Conservation (phyloP, 2,797 vertebrate species). For the Muscicapa comitata region DNA sequence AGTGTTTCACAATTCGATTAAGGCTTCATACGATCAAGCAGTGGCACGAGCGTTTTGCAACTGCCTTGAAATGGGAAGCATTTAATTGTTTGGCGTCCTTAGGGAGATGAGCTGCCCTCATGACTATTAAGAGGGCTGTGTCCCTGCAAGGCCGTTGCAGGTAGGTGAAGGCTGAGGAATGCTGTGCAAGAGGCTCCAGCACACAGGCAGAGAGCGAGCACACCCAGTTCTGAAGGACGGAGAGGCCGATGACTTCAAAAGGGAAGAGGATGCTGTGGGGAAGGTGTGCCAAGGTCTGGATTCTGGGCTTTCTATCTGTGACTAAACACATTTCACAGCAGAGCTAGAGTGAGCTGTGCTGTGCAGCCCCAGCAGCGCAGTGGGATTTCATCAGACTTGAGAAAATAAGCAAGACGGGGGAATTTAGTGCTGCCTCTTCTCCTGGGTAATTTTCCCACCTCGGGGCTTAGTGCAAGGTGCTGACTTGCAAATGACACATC, state of each 20-base stretch:
- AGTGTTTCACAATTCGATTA: not conserved
- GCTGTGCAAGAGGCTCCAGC: not conserved
- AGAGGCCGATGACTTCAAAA: slow-evolving; percentile 13
- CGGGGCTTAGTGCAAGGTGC: slow-evolving; percentile 48
- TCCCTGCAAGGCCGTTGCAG: not conserved
- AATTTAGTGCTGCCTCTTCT: slow-evolving; percentile 41
- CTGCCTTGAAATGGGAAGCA: not conserved
- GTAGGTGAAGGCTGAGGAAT: slow-evolving; percentile 22
- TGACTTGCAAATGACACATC: slow-evolving; percentile 66
- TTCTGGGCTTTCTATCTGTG: slow-evolving; percentile 20
- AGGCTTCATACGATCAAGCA: not conserved
- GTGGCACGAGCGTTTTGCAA: not conserved
- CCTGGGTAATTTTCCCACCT: slow-evolving; percentile 58
- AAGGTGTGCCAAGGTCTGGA: slow-evolving; percentile 35
- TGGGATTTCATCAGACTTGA: slow-evolving; percentile 51
- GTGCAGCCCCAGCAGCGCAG: not conserved
- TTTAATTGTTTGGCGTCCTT: slow-evolving; percentile 2
- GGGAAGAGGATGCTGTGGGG: slow-evolving; percentile 40
- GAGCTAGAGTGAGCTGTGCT: not conserved
- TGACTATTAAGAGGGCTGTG: slow-evolving; percentile 2
- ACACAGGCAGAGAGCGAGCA: not conserved
- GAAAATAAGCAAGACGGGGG: slow-evolving; percentile 34
- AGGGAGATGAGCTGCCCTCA: not conserved
- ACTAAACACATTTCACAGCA: slow-evolving; percentile 35
- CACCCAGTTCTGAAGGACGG: not conserved